Evolutionary conservation across 1,140 invertebrate species (phyloP), one percentile per base, ranked within the genome.

Genomic region (Drosophila ohnishii): DNA sequence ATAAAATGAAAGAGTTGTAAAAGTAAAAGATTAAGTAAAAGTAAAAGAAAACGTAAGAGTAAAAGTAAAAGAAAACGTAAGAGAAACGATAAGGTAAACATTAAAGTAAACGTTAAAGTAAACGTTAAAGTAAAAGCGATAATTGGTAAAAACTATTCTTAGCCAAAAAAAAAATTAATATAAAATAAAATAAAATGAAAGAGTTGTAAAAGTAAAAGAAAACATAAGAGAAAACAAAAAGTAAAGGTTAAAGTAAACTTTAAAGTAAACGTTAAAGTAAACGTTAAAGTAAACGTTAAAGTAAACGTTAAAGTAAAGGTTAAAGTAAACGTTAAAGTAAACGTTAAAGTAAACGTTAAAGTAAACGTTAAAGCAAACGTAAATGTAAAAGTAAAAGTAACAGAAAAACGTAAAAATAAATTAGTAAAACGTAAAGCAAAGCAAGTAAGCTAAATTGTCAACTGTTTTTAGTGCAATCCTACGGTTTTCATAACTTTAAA

Each of bases 401-500:
- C 51, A 44, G 66, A 45, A 40, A 40, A 44, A 16, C n/a, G 16
- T 28, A 35, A 56, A 16, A 53, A 3, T 14, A 58, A 48, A 19
- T 28, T 28, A 28, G 25, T 28, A 28, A 28, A 28, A 28, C 25
- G 16, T 34, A 34, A 34, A 25, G 9, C 32, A 62, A 65, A 51
- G 16, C 42, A 44, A 58, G 16, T 35, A 58, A 66, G 48, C 55
- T 55, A 57, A 85, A 65, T 78, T 81, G 80, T 76, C 76, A 87
- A 79, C 75, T 83, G 83, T 87, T 86, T 85, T 86, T 86, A 86
- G 83, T 85, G 85, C 82, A 88, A 89, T 89, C 67, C 81, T 89
- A 89, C 81, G 85, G 85, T 89, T 88, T 88, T 88, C 84, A 88
- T 88, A 88, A 88, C 69, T 84, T 84, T 88, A 87, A 82, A 87